Evolutionary conservation across 2,797 vertebrate species (phyloP).

Genomic region (Zenarchopterus dispar): DNA sequence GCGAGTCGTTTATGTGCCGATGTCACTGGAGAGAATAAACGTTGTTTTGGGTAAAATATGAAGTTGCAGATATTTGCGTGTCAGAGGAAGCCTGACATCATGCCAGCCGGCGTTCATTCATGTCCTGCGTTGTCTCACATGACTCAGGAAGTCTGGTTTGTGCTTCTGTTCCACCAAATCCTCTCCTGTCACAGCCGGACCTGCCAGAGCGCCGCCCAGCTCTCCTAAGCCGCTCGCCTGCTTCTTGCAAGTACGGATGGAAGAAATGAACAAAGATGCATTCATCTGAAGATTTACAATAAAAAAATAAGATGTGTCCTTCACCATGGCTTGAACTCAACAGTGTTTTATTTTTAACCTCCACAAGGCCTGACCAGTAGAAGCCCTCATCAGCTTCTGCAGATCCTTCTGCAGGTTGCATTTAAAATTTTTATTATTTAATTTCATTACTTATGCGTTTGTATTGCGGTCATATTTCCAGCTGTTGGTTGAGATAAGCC

Average conservation of each 20-base stretch:
- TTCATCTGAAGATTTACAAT: slow-evolving; percentile 36
- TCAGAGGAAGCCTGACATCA: not conserved
- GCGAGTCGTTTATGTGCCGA: no score
- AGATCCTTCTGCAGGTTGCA: slow-evolving; percentile 11
- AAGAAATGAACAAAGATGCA: slow-evolving; percentile 64
- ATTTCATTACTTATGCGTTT: slow-evolving; percentile 47
- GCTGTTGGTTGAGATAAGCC: slow-evolving; percentile 67
- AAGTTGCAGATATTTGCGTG: no score
- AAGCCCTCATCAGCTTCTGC: not conserved
- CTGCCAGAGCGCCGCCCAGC: slow-evolving; percentile 47
- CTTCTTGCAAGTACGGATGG: slow-evolving; percentile 45
- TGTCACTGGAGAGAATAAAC: no score
- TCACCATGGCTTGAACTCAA: slow-evolving; percentile 28
- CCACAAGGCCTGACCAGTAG: slow-evolving; percentile 20
- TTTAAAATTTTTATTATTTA: slow-evolving; percentile 19
- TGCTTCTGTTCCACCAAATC: slow-evolving; percentile 54
- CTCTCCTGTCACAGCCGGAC: slow-evolving; percentile 43
- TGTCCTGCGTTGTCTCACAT: slow-evolving; percentile 11
- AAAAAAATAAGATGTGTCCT: slow-evolving; percentile 30
- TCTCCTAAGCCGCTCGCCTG: slow-evolving; percentile 48
- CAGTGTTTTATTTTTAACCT: not conserved
- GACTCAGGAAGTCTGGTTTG: slow-evolving; percentile 28
- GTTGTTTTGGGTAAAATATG: no score
- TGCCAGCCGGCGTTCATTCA: no score
- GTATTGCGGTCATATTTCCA: slow-evolving; percentile 49